Evolutionary conservation across 2,888 invertebrate species (phyloP).

Genomic region (Ichneumoninae sp.): DNA sequence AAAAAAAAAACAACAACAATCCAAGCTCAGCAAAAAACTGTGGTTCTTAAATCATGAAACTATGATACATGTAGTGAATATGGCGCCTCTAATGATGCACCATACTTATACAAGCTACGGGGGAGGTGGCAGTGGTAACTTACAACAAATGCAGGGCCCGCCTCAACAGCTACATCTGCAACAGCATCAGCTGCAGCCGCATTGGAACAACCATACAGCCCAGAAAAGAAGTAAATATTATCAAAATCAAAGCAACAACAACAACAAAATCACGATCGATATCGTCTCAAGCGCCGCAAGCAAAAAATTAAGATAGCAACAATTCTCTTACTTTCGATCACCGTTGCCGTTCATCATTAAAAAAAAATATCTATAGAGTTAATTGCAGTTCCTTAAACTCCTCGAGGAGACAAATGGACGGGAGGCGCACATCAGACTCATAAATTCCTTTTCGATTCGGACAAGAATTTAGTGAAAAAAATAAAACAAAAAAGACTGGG

Average conservation of each 20-base stretch:
- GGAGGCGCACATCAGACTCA: conserved; percentile 40
- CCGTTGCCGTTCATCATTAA: conserved; percentile 58
- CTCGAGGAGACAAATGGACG: conserved; percentile 14
- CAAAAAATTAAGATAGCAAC: conserved; percentile 64
- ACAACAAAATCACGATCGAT: conserved; percentile 60
- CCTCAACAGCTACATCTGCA: conserved; percentile 85
- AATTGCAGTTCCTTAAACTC: conserved; percentile 34
- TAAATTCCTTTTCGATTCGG: conserved; percentile 14
- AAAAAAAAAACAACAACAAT: conserved; percentile 42
- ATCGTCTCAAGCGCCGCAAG: conserved; percentile 68
- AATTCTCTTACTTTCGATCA: conserved; percentile 70
- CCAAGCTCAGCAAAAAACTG: conserved; percentile 40
- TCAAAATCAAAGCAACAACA: conserved; percentile 71
- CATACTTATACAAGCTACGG: conserved; percentile 87
- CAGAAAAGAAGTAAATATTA: conserved; percentile 85
- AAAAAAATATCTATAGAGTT: not conserved
- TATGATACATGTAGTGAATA: conserved; percentile 84
- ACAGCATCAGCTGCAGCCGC: conserved; percentile 84
- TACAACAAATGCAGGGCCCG: conserved; percentile 85
- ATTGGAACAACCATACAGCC: conserved; percentile 84
- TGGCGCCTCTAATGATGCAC: conserved; percentile 85
- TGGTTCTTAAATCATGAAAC: conserved; percentile 69
- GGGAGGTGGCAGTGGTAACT: conserved; percentile 86
- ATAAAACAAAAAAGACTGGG: conserved; percentile 1
- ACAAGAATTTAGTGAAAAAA: not conserved